phyloP scores from a whole-genome alignment of 1,140 invertebrate genomes.

The Halesus radiatus region DNA sequence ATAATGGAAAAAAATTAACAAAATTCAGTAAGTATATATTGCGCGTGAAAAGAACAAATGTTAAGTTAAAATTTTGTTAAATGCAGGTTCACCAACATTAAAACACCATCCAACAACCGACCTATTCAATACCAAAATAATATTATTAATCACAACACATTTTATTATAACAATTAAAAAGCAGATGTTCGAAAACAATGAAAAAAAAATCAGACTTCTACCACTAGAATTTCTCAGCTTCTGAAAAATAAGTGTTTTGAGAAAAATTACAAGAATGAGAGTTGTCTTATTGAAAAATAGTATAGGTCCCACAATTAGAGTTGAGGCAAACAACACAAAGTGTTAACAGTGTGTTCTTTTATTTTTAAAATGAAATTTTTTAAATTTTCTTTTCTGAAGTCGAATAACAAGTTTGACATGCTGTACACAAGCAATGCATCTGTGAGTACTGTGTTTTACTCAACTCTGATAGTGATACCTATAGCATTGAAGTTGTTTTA shows the following conservation, averaged over 20 bases:
- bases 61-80: conserved; percentile 8
- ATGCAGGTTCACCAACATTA: neutral
- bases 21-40: conserved; percentile 16
- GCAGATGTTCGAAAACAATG: neutral
- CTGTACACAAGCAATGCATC: too few relatives aligned
- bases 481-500: too few relatives aligned
- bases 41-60: neutral
- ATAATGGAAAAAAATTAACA: conserved; percentile 20
- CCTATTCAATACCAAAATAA: conserved; percentile 22
- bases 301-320: too few relatives aligned
- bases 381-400: too few relatives aligned
- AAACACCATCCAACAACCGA: conserved; percentile 5
- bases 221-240: neutral
- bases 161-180: conserved; percentile 23
- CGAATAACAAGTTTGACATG: too few relatives aligned
- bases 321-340: too few relatives aligned
- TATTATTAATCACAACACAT: conserved; percentile 25
- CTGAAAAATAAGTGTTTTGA: neutral
- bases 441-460: too few relatives aligned
- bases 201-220: neutral
- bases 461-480: neutral
- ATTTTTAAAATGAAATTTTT: too few relatives aligned
- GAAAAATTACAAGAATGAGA: neutral
- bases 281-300: too few relatives aligned
- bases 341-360: too few relatives aligned